Evolutionary conservation across 2,888 invertebrate species (phyloP).

Genomic region (Doris montereyensis): DNA sequence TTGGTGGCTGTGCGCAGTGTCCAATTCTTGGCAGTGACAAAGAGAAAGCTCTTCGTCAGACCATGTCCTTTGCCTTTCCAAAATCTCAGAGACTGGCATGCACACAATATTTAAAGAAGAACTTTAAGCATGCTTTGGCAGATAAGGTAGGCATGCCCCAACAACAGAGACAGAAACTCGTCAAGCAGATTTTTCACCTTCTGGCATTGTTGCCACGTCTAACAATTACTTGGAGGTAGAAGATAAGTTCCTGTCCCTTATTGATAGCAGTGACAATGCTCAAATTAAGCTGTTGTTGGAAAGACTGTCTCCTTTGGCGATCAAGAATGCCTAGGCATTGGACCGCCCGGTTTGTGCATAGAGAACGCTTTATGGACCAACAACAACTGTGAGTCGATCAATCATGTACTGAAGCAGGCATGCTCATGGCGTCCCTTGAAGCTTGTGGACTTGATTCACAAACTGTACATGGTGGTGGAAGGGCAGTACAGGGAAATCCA

Average conservation of each 20-base stretch:
- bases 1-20: neutral
- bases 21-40: neutral
- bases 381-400: neutral
- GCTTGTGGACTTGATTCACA: neutral
- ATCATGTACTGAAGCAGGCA: neutral
- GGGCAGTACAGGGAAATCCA: neutral
- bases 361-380: neutral
- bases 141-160: neutral
- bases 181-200: neutral
- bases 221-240: neutral
- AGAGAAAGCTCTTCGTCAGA: neutral
- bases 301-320: neutral
- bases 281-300: neutral
- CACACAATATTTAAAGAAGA: neutral
- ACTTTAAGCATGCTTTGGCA: neutral
- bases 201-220: neutral
- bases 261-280: neutral
- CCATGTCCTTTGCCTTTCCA: neutral
- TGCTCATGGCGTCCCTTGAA: neutral
- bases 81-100: neutral
- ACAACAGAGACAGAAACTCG: neutral
- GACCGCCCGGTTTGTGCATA: neutral
- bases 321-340: neutral
- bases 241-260: neutral
- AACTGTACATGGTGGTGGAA: neutral